Percentiles rank a stretch among this genome's conserved stretches.
Conservation (phyloP, 2,797 vertebrate genomes). For the Glyptemys insculpta region DNA sequence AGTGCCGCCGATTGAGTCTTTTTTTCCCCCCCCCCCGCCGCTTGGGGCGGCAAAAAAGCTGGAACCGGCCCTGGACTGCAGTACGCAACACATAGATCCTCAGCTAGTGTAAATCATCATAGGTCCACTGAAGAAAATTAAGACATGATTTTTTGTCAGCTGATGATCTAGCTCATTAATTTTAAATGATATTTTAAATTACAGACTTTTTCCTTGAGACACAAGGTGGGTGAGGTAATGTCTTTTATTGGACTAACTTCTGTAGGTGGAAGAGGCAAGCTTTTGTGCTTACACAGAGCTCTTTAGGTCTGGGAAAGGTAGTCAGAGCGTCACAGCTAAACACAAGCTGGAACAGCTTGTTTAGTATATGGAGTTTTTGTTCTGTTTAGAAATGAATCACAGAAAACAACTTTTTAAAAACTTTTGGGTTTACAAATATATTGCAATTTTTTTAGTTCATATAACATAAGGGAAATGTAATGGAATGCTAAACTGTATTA, state of each 20-base stretch:
- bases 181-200: neutral
- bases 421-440: neutral
- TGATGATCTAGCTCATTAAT: neutral
- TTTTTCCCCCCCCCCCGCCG: too few species aligned
- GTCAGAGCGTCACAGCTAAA: neutral
- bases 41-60: too few species aligned
- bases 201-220: neutral
- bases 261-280: neutral
- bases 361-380: neutral
- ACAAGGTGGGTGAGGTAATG: neutral
- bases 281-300: neutral
- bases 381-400: neutral
- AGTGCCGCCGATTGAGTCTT: too few species aligned
- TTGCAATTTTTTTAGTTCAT: neutral
- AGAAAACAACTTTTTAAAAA: neutral
- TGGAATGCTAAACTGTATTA: neutral
- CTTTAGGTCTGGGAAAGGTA: neutral
- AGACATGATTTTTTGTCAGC: neutral
- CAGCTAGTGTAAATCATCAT: neutral
- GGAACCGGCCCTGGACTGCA: neutral
- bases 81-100: accelerated
- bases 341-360: neutral
- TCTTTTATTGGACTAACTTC: neutral
- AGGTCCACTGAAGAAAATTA: neutral
- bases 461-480: neutral